These are phyloP conservation scores for Coelopa pilipes DNA, from an alignment of 2,888 invertebrate species.

Conservation along the genomic window DNA sequence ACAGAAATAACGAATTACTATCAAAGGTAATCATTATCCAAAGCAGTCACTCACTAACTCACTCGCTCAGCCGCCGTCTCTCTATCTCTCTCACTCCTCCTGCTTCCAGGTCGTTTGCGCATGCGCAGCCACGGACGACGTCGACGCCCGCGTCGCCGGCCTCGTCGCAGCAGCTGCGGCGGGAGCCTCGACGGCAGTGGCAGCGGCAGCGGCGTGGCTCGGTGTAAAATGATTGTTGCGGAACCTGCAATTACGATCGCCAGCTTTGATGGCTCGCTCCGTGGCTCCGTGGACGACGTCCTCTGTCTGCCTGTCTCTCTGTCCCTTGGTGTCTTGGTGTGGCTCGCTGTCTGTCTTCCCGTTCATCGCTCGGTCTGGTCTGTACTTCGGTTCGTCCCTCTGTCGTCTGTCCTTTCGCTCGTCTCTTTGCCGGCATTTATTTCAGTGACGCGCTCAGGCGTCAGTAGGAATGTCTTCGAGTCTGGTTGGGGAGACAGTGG, in stretches of 20 bases:
- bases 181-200: too few species aligned
- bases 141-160: not conserved
- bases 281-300: not conserved
- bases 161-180: not conserved
- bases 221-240: constrained; percentile 44
- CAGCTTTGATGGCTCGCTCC: constrained; percentile 55
- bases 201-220: constrained; percentile 28
- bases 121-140: constrained; percentile 21
- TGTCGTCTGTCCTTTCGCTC: constrained; percentile 2
- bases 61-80: not conserved
- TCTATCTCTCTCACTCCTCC: not conserved
- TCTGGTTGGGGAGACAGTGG: not conserved
- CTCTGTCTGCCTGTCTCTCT: not conserved
- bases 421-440: not conserved
- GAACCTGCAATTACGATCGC: constrained; percentile 63
- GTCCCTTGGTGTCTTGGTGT: not conserved
- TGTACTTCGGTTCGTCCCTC: not conserved
- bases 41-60: constrained; percentile 53
- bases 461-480: not conserved
- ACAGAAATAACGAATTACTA: constrained; percentile 12
- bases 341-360: not conserved
- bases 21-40: constrained; percentile 60
- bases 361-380: too few species aligned
- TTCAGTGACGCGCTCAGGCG: constrained; percentile 1
- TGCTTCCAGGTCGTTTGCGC: constrained; percentile 10